Evolutionary conservation across 92 coral and sea anemone genomes (phyloP).

Genomic region (Siderastrea radians): DNA sequence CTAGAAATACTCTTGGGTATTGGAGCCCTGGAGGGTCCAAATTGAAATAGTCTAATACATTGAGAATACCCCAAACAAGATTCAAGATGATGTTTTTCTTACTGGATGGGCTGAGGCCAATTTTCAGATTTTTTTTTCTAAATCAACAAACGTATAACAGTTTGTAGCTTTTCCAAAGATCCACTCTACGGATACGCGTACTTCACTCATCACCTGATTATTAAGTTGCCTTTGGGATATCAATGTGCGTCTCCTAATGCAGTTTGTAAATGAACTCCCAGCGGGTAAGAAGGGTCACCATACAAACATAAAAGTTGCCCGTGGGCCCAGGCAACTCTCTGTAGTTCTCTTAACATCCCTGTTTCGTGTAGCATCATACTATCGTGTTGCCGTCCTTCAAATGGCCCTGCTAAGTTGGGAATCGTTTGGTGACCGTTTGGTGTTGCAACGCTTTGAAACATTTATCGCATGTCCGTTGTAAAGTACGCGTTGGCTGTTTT

Average conservation of each 20-base stretch:
- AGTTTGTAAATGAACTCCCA: not conserved
- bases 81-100: too few relatives aligned
- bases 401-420: not conserved
- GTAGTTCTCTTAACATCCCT: not conserved
- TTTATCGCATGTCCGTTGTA: not conserved
- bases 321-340: not conserved
- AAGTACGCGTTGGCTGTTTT: too few relatives aligned
- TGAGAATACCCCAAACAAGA: not conserved
- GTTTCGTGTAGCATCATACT: not conserved
- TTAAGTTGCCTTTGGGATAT: not conserved
- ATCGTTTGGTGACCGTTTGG: conserved; percentile 5
- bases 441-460: not conserved
- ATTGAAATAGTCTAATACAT: not conserved
- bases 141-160: not conserved
- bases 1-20: too few relatives aligned
- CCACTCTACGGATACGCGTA: conserved; percentile 4
- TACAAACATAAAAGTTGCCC: conserved; percentile 1
- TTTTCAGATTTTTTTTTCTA: not conserved
- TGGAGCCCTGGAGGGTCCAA: not conserved
- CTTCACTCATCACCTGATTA: not conserved
- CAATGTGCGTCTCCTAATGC: not conserved
- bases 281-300: too few relatives aligned
- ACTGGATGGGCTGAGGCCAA: not conserved
- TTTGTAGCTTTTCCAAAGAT: not conserved
- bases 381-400: not conserved